Evolutionary conservation across 30 jellyfish, hydroid and myxozoan genomes (phyloP), one percentile per base, ranked within the genome.

Genomic region (Aurelia sp.): DNA sequence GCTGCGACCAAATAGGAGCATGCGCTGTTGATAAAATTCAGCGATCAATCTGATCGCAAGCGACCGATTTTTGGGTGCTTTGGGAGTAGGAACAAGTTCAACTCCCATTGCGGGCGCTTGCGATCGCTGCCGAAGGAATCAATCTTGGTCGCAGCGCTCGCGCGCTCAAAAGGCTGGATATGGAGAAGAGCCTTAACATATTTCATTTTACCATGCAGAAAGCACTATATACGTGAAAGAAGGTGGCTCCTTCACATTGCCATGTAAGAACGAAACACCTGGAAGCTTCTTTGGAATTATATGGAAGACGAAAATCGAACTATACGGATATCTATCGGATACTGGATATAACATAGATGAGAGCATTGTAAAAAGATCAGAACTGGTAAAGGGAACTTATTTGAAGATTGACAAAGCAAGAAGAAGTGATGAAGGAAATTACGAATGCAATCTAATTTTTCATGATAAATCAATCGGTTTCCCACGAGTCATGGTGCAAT

Each of bases 191-290:
- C n/a, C n/a, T n/a, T n/a, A 4, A 16, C 15, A 64, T 16, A 16
- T 69, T 27, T 69, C 55, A 6, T 1, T 82, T 50, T 44, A 3
- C 61, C 20, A 69, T 72, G 30, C 66, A 84, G 93, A 84, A 12
- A 55, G 22, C 11, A 79, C 91, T 1, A 33, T 88, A 13, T 62
- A 78, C 74, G 89, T 75, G 47, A 63, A 72, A 37, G 82, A 48
- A 16, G 96, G 96, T 6, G 82, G 62, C 27, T 27, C 58, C 4
- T 40, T 72, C 27, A 64, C 66, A 7, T n/a, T 88, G 67, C 96
- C 96, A 33, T 88, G 96, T 66, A 62, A 70, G n/a, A 88, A 79
- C 71, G 68, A 47, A 6, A 88, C 96, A 1, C 96, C 96, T 21
- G 96, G 96, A 10, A 22, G 13, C 55, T 88, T 78, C 50, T 88